Evolutionary conservation across 2,797 vertebrate species (phyloP).

Genomic region (Danionella dracula): DNA sequence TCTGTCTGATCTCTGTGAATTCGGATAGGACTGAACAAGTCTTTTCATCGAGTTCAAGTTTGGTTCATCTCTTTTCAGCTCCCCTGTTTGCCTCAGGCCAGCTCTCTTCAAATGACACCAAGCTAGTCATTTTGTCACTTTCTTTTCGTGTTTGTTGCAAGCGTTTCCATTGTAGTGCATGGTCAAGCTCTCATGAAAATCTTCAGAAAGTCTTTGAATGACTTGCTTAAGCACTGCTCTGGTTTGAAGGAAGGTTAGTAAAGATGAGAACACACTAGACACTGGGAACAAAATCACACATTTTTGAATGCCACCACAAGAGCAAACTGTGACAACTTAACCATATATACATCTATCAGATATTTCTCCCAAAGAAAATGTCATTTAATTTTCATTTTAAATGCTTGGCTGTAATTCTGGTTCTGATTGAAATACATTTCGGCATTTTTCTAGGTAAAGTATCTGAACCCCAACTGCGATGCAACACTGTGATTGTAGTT

Average conservation of each 20-base stretch:
- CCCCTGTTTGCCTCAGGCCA: neutral
- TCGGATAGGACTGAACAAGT: neutral
- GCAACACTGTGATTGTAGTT: no score
- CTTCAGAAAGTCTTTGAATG: neutral
- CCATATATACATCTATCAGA: no score
- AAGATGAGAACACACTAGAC: neutral
- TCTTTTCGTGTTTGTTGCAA: neutral
- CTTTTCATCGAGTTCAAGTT: neutral
- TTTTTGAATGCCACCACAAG: neutral
- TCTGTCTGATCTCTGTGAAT: neutral
- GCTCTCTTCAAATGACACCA: neutral
- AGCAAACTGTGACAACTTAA: no score
- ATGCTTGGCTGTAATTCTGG: no score
- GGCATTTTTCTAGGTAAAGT: no score
- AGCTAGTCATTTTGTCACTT: neutral
- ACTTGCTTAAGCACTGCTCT: neutral
- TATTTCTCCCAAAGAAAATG: no score
- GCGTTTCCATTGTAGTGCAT: neutral
- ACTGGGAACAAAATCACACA: neutral
- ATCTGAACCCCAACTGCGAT: no score
- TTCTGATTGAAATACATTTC: no score
- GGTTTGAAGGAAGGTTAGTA: no score
- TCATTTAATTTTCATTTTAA: no score
- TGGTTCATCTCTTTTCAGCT: neutral
- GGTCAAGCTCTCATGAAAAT: neutral